Base-by-base conservation (phyloP, 2,113 vertebrate genomes). In the Falcunculus frontatus region DNA sequence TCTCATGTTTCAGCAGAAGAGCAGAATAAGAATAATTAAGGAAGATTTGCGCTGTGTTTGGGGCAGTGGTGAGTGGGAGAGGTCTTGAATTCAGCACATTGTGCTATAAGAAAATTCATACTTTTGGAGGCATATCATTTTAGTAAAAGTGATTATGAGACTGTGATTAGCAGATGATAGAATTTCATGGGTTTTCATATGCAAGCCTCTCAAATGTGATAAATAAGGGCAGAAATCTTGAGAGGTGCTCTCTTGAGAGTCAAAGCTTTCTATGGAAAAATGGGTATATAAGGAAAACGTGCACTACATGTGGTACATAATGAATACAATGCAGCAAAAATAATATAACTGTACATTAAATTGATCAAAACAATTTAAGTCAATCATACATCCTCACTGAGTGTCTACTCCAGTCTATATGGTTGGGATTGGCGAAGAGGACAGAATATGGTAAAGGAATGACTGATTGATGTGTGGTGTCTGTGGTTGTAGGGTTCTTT, bases 371-470 rank as follows among this genome's bases (percentile, higher is more conserved):
- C 1, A 4, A 19, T 49, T 37, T 46, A 18, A 73, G 10, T 59
- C 55, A 76, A 47, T 65, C 29, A 20, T n/a, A 21, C 8, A 1
- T 14, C 3, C 27, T 75, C 10, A 3, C 30, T 64, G 11, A 11
- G 14, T 72, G 11, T 39, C 33, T 81, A 2, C 7, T 69, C 21
- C 32, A 8, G 11, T 65, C 50, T 55, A 0, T 1, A 0, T 70
- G 53, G 12, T 3, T 72, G 55, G 49, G 44, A 72, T 15, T 72
- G 76, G 29, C 4, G 8, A 57, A 53, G 29, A 42, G 47, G 9
- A 65, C 6, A 52, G 21, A 73, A 30, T 2, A 3, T 32, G 6
- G 14, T 53, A 21, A 39, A 79, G 33, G 13, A 62, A 30, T 67
- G 22, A 47, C 10, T 4, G 0, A 37, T 19, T 10, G 29, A 23